Evolutionary conservation across 2,888 invertebrate species (phyloP).

Genomic region (Ephialtes manifestator): DNA sequence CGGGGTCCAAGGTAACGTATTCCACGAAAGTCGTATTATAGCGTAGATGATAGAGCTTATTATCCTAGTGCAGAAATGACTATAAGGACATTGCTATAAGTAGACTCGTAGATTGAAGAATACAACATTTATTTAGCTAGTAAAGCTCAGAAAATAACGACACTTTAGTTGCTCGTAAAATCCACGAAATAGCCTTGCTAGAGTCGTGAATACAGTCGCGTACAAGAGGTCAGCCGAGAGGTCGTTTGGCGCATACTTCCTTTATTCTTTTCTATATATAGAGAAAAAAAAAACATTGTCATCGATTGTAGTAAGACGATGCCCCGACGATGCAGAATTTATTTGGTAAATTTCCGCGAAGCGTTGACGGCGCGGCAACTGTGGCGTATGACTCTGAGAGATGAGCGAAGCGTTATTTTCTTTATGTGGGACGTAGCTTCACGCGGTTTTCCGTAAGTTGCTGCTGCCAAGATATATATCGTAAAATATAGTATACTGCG

Average conservation of each 20-base stretch:
- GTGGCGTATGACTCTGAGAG: neutral
- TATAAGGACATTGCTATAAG: neutral
- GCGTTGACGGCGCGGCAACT: constrained; percentile 3
- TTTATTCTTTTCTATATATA: constrained; percentile 10
- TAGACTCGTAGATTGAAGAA: constrained; percentile 40
- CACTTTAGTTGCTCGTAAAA: constrained; percentile 58
- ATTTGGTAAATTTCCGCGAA: constrained; percentile 42
- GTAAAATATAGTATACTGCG: neutral
- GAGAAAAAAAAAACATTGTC: constrained; percentile 21
- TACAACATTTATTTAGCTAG: constrained; percentile 49
- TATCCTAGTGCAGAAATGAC: constrained; percentile 18
- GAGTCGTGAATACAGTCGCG: constrained; percentile 36
- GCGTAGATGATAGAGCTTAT: constrained; percentile 17
- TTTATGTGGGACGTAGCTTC: constrained; percentile 41
- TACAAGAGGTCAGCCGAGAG: constrained; percentile 29
- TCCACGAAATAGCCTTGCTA: constrained; percentile 55
- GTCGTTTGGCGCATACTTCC: constrained; percentile 18
- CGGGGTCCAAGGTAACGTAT: constrained; percentile 91
- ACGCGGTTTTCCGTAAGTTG: constrained; percentile 8
- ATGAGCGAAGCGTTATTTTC: constrained; percentile 20
- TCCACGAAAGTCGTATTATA: neutral
- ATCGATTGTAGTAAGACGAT: constrained; percentile 50
- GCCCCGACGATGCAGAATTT: constrained; percentile 49
- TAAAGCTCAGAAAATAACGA: constrained; percentile 50
- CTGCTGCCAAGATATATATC: constrained; percentile 16